Conservation (phyloP, 2,797 vertebrate genomes). For the Arctocebus calabarensis region DNA sequence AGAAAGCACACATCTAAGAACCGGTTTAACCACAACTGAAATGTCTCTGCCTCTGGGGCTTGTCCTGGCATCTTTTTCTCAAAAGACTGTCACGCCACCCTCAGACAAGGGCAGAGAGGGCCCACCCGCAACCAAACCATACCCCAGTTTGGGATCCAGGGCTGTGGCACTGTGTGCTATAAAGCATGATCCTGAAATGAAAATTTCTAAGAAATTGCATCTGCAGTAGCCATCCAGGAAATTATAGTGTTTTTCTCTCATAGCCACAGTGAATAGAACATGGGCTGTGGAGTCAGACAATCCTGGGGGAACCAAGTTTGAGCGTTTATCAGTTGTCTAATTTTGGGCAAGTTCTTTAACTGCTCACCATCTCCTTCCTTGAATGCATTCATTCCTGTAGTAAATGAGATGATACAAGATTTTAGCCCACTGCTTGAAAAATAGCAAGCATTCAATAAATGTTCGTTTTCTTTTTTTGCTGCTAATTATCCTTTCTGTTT, state of each 20-base stretch:
- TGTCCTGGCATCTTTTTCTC: not conserved
- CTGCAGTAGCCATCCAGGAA: not conserved
- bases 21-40: not conserved
- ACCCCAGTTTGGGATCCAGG: not conserved
- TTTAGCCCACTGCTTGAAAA: not conserved
- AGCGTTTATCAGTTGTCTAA: not conserved
- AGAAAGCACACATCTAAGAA: constrained; percentile 26
- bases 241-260: not conserved
- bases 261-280: not conserved
- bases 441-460: not conserved
- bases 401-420: not conserved
- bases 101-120: not conserved
- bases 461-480: not conserved
- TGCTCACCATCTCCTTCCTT: not conserved
- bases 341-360: not conserved
- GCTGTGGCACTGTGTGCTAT: not conserved
- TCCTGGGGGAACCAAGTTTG: not conserved
- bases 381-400: not conserved
- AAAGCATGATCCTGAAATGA: not conserved
- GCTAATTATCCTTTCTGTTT: not conserved
- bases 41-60: not conserved
- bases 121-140: not conserved
- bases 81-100: not conserved
- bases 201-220: not conserved
- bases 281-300: not conserved